These are phyloP conservation scores for Setophaga petechia DNA, from an alignment of 2,113 vertebrate genomes.

Conservation along the genomic window DNA sequence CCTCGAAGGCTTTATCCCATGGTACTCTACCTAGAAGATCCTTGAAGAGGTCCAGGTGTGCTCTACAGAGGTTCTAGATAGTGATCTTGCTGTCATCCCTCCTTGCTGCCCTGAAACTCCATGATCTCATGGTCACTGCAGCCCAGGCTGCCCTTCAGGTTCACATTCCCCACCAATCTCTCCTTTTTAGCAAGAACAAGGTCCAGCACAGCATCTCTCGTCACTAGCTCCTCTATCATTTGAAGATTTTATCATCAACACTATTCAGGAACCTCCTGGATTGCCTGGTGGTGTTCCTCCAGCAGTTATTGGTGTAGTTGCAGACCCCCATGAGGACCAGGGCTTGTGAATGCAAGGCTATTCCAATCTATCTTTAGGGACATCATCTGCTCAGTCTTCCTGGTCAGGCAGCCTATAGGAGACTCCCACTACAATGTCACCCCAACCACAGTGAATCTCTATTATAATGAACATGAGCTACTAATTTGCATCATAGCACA, in stretches of 20 bases:
- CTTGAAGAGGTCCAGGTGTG: background rate
- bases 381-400: background rate
- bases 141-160: background rate
- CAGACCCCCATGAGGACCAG: background rate
- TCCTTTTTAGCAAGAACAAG: background rate
- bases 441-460: background rate
- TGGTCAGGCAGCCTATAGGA: background rate
- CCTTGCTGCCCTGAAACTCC: background rate
- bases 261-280: background rate
- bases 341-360: background rate
- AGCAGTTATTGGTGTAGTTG: background rate
- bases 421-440: background rate
- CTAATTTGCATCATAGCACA: background rate
- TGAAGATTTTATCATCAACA: background rate
- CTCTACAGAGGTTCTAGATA: background rate
- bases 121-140: background rate
- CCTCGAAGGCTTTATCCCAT: background rate
- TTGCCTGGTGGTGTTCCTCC: accelerated
- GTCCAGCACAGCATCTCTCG: background rate
- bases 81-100: background rate
- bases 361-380: background rate
- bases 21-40: background rate
- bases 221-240: background rate
- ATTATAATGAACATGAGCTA: background rate
- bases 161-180: background rate